Percentiles rank a stretch among this genome's conserved stretches.
These are phyloP conservation scores for Hirtodrosophila confusa DNA, from an alignment of 2,888 invertebrate genomes.

Conservation along the genomic window DNA sequence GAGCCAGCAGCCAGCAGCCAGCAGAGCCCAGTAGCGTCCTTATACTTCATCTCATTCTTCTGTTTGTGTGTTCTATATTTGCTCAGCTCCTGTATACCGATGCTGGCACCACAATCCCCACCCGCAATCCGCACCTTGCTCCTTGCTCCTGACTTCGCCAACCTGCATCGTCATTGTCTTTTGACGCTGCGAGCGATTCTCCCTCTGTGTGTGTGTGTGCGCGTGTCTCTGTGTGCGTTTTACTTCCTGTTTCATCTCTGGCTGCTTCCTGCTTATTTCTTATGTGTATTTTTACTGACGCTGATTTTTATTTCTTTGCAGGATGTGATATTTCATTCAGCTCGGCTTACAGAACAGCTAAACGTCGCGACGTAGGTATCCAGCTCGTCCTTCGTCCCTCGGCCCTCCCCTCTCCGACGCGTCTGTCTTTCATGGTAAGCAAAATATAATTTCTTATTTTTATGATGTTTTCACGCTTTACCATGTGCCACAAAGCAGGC, in stretches of 20 bases:
- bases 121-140: slow-evolving; percentile 12
- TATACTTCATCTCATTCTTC: slow-evolving; percentile 9
- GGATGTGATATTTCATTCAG: slow-evolving; percentile 76
- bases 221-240: slow-evolving; percentile 36
- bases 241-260: slow-evolving; percentile 68
- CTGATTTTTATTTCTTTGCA: slow-evolving; percentile 76
- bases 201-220: slow-evolving; percentile 21
- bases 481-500: slow-evolving; percentile 13
- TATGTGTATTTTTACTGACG: slow-evolving; percentile 70
- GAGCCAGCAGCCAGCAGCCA: background rate
- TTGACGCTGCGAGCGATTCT: slow-evolving; percentile 63
- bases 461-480: slow-evolving; percentile 60
- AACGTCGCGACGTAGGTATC: slow-evolving; percentile 37
- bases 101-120: slow-evolving; percentile 14
- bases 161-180: slow-evolving; percentile 71
- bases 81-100: slow-evolving; percentile 42
- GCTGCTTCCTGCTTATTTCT: slow-evolving; percentile 67
- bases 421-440: background rate
- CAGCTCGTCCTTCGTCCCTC: background rate
- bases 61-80: slow-evolving; percentile 46
- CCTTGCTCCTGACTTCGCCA: slow-evolving; percentile 19
- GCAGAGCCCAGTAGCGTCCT: slow-evolving; percentile 18
- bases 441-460: slow-evolving; percentile 58
- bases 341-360: slow-evolving; percentile 55
- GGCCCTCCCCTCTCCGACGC: background rate